A percentile compares a stretch with the other conserved stretches of the same genome.
These are phyloP conservation scores for Rhabdophis nuchalis DNA, from an alignment of 2,797 vertebrate genomes.

Conservation along the genomic window DNA sequence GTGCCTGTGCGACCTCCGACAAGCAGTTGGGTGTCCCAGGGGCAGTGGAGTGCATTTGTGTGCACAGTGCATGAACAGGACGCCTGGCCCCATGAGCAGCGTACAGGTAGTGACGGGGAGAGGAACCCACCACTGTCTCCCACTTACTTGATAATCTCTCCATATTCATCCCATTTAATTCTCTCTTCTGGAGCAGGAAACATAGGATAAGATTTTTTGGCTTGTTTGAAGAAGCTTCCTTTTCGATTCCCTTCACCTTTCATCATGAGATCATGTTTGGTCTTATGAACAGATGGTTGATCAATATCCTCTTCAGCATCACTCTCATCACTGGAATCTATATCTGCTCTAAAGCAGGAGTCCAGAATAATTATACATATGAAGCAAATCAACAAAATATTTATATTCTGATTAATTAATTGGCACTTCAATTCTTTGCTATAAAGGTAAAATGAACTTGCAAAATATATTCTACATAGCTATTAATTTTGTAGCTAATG, in stretches of 20 bases:
- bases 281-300: slow-evolving; percentile 85
- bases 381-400: background rate
- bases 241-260: slow-evolving; percentile 93
- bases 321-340: slow-evolving; percentile 97
- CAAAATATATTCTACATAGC: background rate
- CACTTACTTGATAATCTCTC: slow-evolving; percentile 94
- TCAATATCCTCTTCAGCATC: slow-evolving; percentile 93
- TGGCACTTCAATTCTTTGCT: background rate
- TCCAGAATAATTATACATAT: background rate
- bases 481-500: background rate
- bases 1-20: no score
- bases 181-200: slow-evolving; percentile 96
- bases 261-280: slow-evolving; percentile 98
- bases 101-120: no score
- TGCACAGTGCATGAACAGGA: no score
- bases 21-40: no score
- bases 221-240: slow-evolving; percentile 98
- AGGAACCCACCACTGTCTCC: background rate
- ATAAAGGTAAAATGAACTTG: background rate
- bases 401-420: background rate
- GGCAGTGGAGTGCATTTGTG: no score
- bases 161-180: slow-evolving; percentile 98
- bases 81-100: no score
- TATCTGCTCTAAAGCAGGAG: slow-evolving; percentile 80
- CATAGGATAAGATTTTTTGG: slow-evolving; percentile 98